Base-by-base conservation (phyloP, 2,113 vertebrate species). In the Anser brachyrhynchus region DNA sequence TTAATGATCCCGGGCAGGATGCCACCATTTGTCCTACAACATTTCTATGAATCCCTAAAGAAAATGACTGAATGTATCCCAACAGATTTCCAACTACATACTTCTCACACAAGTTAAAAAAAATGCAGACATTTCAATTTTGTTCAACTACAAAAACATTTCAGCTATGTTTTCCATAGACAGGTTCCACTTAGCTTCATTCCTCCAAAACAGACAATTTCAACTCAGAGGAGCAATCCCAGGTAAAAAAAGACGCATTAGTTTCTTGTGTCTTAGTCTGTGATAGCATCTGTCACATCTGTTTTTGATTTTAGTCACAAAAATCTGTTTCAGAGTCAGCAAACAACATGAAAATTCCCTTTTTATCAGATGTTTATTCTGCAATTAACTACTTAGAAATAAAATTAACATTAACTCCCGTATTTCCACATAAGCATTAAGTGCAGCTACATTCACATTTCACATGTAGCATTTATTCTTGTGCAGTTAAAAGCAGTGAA, bases 1-100 rank as follows among this genome's bases (percentile, higher is more conserved):
- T 91, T 83, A 90, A 85, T 66, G 59, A 61, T 76, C 62, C 85
- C 41, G 54, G 87, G 88, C 88, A 76, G 0, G 28, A 54, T 54
- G 92, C 79, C 95, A 96, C 41, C 67, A 49, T 88, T 83, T 90
- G 78, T 94, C 49, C 80, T 80, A 69, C 59, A 94, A 70, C 64
- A 70, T 28, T 59, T 54, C 71, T 26, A 54, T 70, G 64, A 76
- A 61, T 44, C 79, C 78, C 93, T 20, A 39, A 69, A 84, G 84
- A 78, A 87, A 89, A 87, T 23, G 43, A 70, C 23, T 87, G 84
- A 58, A 65, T 43, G 31, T 3, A 78, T 87, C 81, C 43, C n/a
- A 75, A 51, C 33, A 64, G 31, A 64, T 90, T 84, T 75, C n/a
- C 59, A 90, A 33, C 39, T 39, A n/a, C 43, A 8, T 14, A 37